phyloP scores from a whole-genome alignment of 2,888 invertebrate species.

The Sepioteuthis lessoniana region DNA sequence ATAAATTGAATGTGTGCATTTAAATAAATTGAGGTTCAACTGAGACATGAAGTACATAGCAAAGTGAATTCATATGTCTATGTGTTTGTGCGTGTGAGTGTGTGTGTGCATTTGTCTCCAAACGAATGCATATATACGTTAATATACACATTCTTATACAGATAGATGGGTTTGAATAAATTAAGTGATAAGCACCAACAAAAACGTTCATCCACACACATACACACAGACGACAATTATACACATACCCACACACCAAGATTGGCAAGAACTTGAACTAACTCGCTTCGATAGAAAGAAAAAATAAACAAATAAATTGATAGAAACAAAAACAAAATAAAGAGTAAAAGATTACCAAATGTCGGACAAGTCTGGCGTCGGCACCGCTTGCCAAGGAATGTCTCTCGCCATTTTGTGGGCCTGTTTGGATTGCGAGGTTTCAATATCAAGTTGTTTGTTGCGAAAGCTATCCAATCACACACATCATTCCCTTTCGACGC shows the following conservation, averaged over 20 bases:
- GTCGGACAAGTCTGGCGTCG: constrained; percentile 33
- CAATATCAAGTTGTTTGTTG: background rate
- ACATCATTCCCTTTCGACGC: background rate
- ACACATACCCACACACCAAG: too few species aligned
- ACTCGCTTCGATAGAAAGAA: background rate
- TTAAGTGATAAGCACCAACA: background rate
- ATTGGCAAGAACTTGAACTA: background rate
- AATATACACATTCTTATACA: too few species aligned
- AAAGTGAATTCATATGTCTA: too few species aligned
- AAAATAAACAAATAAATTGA: background rate
- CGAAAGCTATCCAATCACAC: constrained; percentile 1
- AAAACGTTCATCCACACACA: background rate
- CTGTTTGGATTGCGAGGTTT: background rate
- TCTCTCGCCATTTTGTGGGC: background rate
- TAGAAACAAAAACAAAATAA: background rate
- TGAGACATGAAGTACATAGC: too few species aligned
- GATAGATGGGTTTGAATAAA: too few species aligned
- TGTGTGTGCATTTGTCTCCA: too few species aligned
- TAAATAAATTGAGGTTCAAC: too few species aligned
- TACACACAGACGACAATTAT: too few species aligned
- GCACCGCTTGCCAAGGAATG: constrained; percentile 11
- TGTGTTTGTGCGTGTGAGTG: too few species aligned
- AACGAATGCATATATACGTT: too few species aligned
- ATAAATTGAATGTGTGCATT: too few species aligned
- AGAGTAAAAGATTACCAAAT: background rate